Percentiles rank a stretch among this genome's conserved stretches.
phyloP scores from a whole-genome alignment of 2,113 vertebrate genomes.

The Cyprinus carpio region DNA sequence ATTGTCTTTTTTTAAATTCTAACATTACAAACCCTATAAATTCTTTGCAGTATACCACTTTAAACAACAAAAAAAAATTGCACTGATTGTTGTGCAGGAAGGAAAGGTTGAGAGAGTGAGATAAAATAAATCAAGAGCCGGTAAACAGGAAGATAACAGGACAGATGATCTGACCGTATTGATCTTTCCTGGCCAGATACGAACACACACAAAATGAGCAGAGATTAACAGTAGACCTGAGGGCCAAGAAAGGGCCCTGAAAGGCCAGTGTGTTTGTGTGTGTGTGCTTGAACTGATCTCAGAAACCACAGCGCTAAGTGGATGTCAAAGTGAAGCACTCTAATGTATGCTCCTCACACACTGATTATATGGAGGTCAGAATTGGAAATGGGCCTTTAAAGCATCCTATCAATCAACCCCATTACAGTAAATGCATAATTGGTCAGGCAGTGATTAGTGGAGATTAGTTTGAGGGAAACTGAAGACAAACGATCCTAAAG shows the following conservation, averaged over 20 bases:
- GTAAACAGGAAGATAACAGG: conserved; percentile 27
- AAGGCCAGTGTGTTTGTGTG: neutral
- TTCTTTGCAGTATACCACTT: neutral
- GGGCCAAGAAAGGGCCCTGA: neutral
- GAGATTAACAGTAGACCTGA: conserved; percentile 29
- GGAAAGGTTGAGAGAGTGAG: neutral
- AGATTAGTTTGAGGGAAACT: neutral
- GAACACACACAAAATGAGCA: conserved; percentile 15
- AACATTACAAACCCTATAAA: neutral
- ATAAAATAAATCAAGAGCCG: conserved; percentile 21
- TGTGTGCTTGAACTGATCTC: neutral
- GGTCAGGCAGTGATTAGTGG: neutral
- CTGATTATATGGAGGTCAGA: conserved; percentile 7
- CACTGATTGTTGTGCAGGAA: conserved; percentile 3
- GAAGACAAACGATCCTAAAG: neutral
- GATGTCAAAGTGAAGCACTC: neutral
- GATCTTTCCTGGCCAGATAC: conserved; percentile 3
- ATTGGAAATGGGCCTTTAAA: neutral
- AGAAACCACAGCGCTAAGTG: conserved; percentile 13
- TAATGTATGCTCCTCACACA: neutral
- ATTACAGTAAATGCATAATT: conserved; percentile 22
- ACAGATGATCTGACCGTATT: conserved; percentile 12
- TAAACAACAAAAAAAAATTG: neutral
- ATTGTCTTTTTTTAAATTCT: neutral
- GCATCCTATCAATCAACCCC: neutral